phyloP scores from a whole-genome alignment of 2,888 invertebrate species.

The Geophilus truncorum region DNA sequence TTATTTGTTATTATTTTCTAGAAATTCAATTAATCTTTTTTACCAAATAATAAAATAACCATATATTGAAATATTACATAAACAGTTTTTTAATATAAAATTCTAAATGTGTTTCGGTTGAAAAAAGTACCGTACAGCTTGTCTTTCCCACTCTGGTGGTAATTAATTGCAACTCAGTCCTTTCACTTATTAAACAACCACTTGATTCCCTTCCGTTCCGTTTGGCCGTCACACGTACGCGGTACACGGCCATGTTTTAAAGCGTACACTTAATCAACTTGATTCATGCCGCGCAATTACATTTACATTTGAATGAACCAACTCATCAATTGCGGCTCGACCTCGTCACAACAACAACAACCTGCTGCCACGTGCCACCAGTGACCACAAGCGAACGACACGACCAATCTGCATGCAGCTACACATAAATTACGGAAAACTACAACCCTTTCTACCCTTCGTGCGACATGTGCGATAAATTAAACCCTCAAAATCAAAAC shows the following conservation, averaged over 20 bases:
- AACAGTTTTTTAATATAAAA: too few species aligned
- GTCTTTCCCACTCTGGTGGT: too few species aligned
- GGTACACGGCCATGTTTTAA: background rate
- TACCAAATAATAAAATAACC: too few species aligned
- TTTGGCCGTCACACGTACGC: background rate
- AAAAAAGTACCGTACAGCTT: too few species aligned
- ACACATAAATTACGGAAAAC: background rate
- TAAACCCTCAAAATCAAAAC: too few species aligned
- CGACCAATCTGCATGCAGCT: background rate
- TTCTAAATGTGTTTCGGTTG: too few species aligned
- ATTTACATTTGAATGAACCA: slow-evolving; percentile 17
- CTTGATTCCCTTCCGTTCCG: background rate
- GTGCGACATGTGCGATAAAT: background rate
- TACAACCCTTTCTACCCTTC: background rate
- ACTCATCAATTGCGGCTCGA: slow-evolving; percentile 4
- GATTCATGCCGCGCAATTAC: slow-evolving; percentile 3
- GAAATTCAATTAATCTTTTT: too few species aligned
- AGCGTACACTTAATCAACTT: slow-evolving; percentile 23
- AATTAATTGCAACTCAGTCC: background rate
- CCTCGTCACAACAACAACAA: slow-evolving; percentile 19
- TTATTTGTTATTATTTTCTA: too few species aligned
- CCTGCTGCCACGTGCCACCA: background rate
- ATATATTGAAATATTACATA: too few species aligned
- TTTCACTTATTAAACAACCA: background rate
- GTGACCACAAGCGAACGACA: background rate